Base-by-base conservation (phyloP, 2,113 vertebrate genomes). In the Turdus rufiventris region DNA sequence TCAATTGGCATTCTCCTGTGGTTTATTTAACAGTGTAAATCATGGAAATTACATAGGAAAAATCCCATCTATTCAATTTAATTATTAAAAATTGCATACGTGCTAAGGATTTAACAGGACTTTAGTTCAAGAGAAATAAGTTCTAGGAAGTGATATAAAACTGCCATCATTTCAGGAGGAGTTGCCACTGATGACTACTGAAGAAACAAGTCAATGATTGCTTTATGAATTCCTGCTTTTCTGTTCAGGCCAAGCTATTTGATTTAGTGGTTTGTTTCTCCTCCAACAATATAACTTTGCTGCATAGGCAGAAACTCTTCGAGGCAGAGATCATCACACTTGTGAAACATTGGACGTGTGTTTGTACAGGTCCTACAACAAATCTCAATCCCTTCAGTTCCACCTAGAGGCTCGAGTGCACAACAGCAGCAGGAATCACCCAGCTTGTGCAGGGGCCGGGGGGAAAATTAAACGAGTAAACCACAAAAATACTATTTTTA, bases 321-420 rank as follows among this genome's bases (percentile, higher is more conserved):
- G 56, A 88, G 29, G 42, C 42, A 73, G 50, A 66, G 54, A 66
- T 34, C 53, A 70, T 17, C 10, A n/a, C 57, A 54, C 45, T 6
- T 42, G 54, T 9, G n/a, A 58, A 68, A 76, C 29, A 8, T 12
- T 50, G 66, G 12, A 24, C 23, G 29, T 10, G 14, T 10, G 31
- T 54, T 89, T 76, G 26, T 18, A 43, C 47, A 83, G 81, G 87
- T 80, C 75, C 75, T 71, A 74, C 48, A 51, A 45, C 36, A 82
- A 90, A 70, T 89, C 93, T 83, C 78, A 93, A 2, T 85, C 83
- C 25, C 72, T 89, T 65, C 96, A 77, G 93, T 96, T 94, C 95
- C 95, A 95, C 62, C 94, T 96, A 97, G 91, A 96, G 95, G 95
- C 67, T 71, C 6, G 43, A 90, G 61, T 0, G 43, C 48, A 67